These are phyloP conservation scores for Drosophila stalkeri DNA, from an alignment of 2,888 invertebrate species.

Conservation along the genomic window DNA sequence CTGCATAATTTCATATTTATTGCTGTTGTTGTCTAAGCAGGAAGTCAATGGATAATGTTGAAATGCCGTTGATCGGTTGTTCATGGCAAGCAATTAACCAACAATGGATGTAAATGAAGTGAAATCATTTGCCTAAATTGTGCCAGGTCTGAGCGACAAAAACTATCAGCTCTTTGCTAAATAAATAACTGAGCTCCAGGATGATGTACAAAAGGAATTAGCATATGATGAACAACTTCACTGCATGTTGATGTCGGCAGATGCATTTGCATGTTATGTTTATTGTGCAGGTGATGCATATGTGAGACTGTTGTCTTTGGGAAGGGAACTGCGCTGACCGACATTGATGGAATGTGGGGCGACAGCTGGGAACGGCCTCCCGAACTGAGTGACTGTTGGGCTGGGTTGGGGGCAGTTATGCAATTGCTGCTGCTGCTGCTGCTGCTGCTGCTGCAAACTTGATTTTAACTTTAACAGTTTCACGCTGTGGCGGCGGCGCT, in stretches of 20 bases:
- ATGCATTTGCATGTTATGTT: slow-evolving; percentile 29
- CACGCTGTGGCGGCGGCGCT: slow-evolving; percentile 47
- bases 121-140: slow-evolving; percentile 44
- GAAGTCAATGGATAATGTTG: slow-evolving; percentile 31
- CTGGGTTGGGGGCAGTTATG: slow-evolving; percentile 44
- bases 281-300: slow-evolving; percentile 43
- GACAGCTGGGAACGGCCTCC: slow-evolving; percentile 38
- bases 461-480: slow-evolving; percentile 56
- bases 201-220: background rate
- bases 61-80: slow-evolving; percentile 30
- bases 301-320: slow-evolving; percentile 13
- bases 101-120: slow-evolving; percentile 58
- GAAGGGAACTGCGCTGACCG: slow-evolving; percentile 29
- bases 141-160: slow-evolving; percentile 16
- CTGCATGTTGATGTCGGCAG: background rate
- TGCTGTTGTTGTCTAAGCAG: slow-evolving; percentile 28
- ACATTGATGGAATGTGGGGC: slow-evolving; percentile 71
- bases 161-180: background rate
- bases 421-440: slow-evolving; percentile 41
- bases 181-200: background rate
- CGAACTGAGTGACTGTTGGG: slow-evolving; percentile 10
- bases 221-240: background rate
- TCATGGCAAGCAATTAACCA: slow-evolving; percentile 48
- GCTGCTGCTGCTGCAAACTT: slow-evolving; percentile 44
- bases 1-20: slow-evolving; percentile 19